Evolutionary conservation across 2,113 vertebrate genomes (phyloP), one percentile per base, ranked within the genome.

Genomic region (Heterochromis multidens): DNA sequence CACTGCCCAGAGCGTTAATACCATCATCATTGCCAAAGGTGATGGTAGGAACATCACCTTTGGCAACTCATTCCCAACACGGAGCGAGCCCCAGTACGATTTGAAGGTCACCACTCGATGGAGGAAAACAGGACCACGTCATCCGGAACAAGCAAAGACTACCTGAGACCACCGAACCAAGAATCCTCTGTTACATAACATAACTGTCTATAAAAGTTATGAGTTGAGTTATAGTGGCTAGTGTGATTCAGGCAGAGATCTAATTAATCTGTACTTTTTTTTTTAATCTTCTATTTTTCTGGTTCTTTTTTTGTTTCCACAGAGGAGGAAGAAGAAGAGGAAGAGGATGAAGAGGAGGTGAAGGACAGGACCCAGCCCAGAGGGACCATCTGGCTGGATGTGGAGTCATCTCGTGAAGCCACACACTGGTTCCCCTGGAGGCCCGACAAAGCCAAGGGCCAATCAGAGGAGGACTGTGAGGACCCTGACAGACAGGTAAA

Each of bases 401-500:
- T 97, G 33, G 99, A 99, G 93, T 87, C 94, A 4, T 96, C 96
- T 57, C 97, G 98, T 27, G 98, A 98, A 93, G 95, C 93, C 54
- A 96, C 93, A 84, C 96, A 99, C 13, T 99, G 98, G 97, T 92
- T 97, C 89, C 98, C 99, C 3, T 99, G 98, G 99, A 97, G 97
- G 80, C 97, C 98, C 1, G 98, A 99, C 84, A 97, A 97, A 91
- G 81, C 92, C 46, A 98, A 97, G 92, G 96, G 97, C 83, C 97
- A 98, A 79, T 93, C 96, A 0, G 97, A 97, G 77, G 98, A 99
- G 37, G 98, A 99, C 87, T 99, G 99, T 81, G 98, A 99, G 80
- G 99, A 99, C 81, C 98, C 99, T 0, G 99, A 99, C 94, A 96
- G 98, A 95, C 99, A 99, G 98, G 99, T 97, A 8, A 29, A 16